phyloP scores from a whole-genome alignment of 2,888 invertebrate species.

The Cheilosia soror region DNA sequence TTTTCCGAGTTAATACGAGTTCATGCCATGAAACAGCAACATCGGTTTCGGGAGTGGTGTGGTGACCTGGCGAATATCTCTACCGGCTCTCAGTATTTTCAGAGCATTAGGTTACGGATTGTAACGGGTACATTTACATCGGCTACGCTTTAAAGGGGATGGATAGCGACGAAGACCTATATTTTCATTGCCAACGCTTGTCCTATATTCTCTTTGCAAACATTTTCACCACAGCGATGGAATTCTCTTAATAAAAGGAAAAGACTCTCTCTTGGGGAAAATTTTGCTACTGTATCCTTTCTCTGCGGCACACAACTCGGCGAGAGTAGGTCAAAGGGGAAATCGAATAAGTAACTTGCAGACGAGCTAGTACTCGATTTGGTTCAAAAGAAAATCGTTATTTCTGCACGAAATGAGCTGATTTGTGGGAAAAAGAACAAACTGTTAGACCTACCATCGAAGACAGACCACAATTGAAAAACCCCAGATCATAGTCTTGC shows the following conservation, averaged over 20 bases:
- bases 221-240: conserved; percentile 21
- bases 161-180: not conserved
- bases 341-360: not conserved
- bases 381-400: no score
- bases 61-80: not conserved
- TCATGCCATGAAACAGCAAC: not conserved
- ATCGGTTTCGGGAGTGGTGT: not conserved
- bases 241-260: not conserved
- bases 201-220: not conserved
- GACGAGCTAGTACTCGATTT: not conserved
- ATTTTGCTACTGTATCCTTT: no score
- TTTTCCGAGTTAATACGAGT: not conserved
- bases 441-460: no score
- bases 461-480: no score
- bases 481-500: no score
- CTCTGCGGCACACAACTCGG: no score
- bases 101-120: not conserved
- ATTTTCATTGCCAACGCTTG: not conserved
- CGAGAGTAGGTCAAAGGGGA: not conserved
- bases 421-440: no score
- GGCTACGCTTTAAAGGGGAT: conserved; percentile 11
- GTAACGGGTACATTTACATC: not conserved
- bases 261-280: not conserved
- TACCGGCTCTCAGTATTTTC: conserved; percentile 6
- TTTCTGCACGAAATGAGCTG: no score